Evolutionary conservation across 2,888 invertebrate species (phyloP).

Genomic region (Ophioninae sp.): DNA sequence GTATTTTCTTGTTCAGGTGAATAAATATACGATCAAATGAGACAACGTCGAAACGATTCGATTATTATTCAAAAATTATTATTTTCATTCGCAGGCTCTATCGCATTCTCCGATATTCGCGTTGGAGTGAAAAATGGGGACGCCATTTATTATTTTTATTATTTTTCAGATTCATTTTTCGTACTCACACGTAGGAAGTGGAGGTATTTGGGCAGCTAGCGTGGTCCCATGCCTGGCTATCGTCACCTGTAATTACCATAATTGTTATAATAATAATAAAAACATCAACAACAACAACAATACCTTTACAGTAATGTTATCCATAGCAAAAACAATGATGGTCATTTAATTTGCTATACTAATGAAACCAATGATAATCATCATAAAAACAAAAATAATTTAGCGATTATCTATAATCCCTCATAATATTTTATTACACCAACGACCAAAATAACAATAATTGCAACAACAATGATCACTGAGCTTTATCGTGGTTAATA

Average conservation of each 20-base stretch:
- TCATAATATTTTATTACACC: too few species aligned
- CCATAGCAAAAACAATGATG: too few species aligned
- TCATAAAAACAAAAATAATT: too few species aligned
- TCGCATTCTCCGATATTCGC: not conserved
- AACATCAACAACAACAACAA: not conserved
- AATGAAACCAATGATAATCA: too few species aligned
- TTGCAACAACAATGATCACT: too few species aligned
- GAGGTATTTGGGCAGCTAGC: conserved; percentile 78
- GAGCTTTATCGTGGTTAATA: not conserved
- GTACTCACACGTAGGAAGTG: conserved; percentile 77
- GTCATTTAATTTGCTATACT: too few species aligned
- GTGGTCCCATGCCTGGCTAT: conserved; percentile 75
- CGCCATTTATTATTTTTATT: not conserved
- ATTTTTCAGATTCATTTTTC: not conserved
- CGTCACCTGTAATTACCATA: conserved; percentile 71
- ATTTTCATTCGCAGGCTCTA: too few species aligned
- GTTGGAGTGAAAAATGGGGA: not conserved
- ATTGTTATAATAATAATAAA: not conserved
- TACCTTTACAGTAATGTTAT: not conserved
- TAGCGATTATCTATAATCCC: too few species aligned
- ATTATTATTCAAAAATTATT: not conserved
- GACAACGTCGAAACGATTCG: not conserved
- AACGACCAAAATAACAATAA: too few species aligned
- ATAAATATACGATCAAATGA: not conserved
- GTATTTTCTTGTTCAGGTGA: not conserved